Evolutionary conservation across 2,113 vertebrate species (phyloP), one percentile per base, ranked within the genome.

Genomic region (Microtus pennsylvanicus): DNA sequence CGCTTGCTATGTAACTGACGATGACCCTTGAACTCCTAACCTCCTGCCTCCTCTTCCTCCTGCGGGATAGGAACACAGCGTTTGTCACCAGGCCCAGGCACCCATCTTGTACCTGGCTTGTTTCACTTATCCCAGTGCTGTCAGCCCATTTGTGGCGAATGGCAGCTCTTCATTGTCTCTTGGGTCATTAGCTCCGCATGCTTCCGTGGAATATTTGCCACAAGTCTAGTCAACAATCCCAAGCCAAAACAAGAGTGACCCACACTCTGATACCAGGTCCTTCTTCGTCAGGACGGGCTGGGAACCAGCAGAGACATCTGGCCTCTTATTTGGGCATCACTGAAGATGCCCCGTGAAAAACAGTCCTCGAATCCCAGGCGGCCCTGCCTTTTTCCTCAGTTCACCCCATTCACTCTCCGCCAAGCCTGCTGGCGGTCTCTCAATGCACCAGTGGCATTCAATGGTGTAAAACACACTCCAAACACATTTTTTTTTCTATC

Each of bases 401-500:
- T 67, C 28, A 33, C 6, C 96, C 1, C 9, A 1, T 35, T 58
- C 94, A 35, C 81, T 95, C 55, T 11, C 22, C 17, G 6, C 93
- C 87, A 81, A n/a, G 14, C 45, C 52, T 5, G 65, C 88, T 26
- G 87, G 90, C 50, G 45, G 87, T 42, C 42, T 78, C 78, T 83
- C 86, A 21, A 55, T 12, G 5, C 47, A 19, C 81, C n/a, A 30
- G 63, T 28, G 78, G 93, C 42, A 38, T 7, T 21, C 76, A 97
- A 80, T 24, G 81, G 86, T 72, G 93, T 81, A 94, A 90, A 96
- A 58, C 38, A 63, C 17, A 92, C 33, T 63, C 14, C 67, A 47
- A 81, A 88, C 89, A 55, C 38, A 65, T 80, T 65, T 67, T 91
- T 67, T 67, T 91, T 92, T 61, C 86, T 90, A 92, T 90, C n/a